A percentile compares a stretch with the other conserved stretches of the same genome.
Evolutionary conservation across 2,113 vertebrate genomes (phyloP).

Genomic region (Scophthalmus maximus): DNA sequence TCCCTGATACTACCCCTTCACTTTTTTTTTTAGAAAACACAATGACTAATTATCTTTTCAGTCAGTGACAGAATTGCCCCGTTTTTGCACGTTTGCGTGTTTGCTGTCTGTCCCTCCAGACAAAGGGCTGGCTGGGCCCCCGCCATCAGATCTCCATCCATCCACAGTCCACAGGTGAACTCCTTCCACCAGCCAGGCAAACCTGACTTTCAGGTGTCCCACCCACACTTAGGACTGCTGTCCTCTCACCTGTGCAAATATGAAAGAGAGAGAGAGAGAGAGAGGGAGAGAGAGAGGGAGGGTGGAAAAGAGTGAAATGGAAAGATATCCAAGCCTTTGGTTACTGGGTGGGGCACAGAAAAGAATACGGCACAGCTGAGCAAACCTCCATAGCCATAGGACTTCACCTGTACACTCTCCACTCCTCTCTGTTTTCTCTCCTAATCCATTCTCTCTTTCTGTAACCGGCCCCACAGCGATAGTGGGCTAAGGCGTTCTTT

Average conservation of each 20-base stretch:
- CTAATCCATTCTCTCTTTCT: constrained; percentile 79
- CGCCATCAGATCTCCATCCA: constrained; percentile 60
- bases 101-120: constrained; percentile 70
- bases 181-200: constrained; percentile 74
- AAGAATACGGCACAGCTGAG: constrained; percentile 85
- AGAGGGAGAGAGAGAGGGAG: constrained; percentile 41
- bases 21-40: neutral
- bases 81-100: constrained; percentile 61
- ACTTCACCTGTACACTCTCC: constrained; percentile 77
- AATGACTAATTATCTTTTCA: constrained; percentile 38
- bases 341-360: constrained; percentile 80
- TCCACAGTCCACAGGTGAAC: constrained; percentile 60
- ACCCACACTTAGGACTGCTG: constrained; percentile 69
- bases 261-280: constrained; percentile 49
- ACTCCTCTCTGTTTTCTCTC: constrained; percentile 78
- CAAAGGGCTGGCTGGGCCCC: constrained; percentile 63
- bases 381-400: constrained; percentile 81
- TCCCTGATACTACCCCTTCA: neutral
- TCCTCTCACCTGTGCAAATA: constrained; percentile 81
- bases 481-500: constrained; percentile 73
- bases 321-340: constrained; percentile 74
- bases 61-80: constrained; percentile 27
- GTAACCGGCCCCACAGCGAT: constrained; percentile 64
- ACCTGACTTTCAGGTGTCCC: constrained; percentile 84
- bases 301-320: constrained; percentile 65